A percentile compares a stretch with the other conserved stretches of the same genome.
These are phyloP conservation scores for Heliconius aoede DNA, from an alignment of 2,888 invertebrate genomes.

Conservation along the genomic window DNA sequence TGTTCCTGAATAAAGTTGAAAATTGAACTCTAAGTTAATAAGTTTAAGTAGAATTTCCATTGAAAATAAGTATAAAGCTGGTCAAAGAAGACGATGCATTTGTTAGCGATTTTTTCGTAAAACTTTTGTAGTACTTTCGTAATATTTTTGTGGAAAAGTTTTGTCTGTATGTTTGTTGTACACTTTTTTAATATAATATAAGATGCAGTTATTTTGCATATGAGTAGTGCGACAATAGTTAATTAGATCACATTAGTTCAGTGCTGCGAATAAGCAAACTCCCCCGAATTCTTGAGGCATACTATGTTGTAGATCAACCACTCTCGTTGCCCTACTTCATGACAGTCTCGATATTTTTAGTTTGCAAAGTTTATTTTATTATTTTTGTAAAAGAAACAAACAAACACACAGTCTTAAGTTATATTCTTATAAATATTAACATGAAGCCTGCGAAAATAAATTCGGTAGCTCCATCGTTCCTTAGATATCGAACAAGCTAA, in stretches of 20 bases:
- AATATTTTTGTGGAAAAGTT: background rate
- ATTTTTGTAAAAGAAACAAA: background rate
- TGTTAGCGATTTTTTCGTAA: conserved; percentile 49
- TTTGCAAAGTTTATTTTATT: no score
- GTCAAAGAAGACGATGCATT: conserved; percentile 42
- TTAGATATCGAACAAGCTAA: conserved; percentile 43
- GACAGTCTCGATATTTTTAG: no score
- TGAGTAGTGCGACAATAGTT: no score
- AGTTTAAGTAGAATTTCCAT: conserved; percentile 17
- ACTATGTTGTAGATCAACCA: no score
- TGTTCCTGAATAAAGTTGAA: conserved; percentile 6
- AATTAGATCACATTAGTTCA: no score
- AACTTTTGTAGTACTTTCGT: conserved; percentile 41
- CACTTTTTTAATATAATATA: background rate
- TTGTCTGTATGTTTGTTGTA: conserved; percentile 19
- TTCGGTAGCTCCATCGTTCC: conserved; percentile 40
- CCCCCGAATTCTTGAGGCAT: no score
- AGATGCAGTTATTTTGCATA: background rate
- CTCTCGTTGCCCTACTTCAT: no score
- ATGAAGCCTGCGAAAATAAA: conserved; percentile 43
- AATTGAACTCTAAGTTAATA: background rate
- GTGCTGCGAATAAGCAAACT: no score
- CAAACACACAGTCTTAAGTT: background rate
- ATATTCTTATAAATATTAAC: conserved; percentile 49
- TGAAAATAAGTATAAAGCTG: conserved; percentile 39